Evolutionary conservation across 1,140 invertebrate genomes (phyloP).

Genomic region (Subanguina moxae): DNA sequence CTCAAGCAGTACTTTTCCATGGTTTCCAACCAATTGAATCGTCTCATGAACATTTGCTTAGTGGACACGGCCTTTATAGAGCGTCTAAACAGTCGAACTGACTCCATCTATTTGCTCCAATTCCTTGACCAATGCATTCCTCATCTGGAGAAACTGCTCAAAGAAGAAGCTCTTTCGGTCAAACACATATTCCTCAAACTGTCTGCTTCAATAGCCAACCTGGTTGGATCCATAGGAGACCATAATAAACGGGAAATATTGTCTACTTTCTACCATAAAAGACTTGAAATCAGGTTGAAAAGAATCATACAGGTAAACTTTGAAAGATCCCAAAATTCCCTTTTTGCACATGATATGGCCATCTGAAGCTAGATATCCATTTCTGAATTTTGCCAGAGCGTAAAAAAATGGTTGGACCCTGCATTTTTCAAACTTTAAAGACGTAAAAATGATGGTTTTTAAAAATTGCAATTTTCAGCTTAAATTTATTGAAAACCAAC

Average conservation of each 20-base stretch:
- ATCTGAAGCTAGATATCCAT: too few species aligned
- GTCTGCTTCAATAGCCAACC: constrained; percentile 21
- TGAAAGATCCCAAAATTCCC: too few species aligned
- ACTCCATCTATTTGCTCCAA: constrained; percentile 26
- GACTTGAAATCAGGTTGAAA: constrained; percentile 29
- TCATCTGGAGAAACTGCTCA: constrained; percentile 30
- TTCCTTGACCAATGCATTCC: constrained; percentile 18
- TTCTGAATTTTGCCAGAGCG: too few species aligned
- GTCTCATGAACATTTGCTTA: constrained; percentile 11
- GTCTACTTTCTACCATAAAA: constrained; percentile 37
- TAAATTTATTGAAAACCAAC: too few species aligned
- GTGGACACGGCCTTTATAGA: constrained; percentile 22
- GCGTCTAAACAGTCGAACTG: constrained; percentile 14
- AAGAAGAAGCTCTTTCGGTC: constrained; percentile 39
- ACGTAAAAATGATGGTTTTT: too few species aligned
- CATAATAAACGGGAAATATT: constrained; percentile 17
- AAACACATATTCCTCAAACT: constrained; percentile 45
- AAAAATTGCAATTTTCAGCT: too few species aligned
- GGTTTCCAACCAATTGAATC: constrained; percentile 15
- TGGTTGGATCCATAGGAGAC: constrained; percentile 13
- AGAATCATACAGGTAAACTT: constrained; percentile 36
- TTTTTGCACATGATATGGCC: too few species aligned
- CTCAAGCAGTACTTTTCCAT: constrained; percentile 27
- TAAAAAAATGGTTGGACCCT: too few species aligned
- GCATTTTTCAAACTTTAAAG: too few species aligned